Evolutionary conservation across 2,888 invertebrate species (phyloP).

Genomic region (Serripes groenlandicus): DNA sequence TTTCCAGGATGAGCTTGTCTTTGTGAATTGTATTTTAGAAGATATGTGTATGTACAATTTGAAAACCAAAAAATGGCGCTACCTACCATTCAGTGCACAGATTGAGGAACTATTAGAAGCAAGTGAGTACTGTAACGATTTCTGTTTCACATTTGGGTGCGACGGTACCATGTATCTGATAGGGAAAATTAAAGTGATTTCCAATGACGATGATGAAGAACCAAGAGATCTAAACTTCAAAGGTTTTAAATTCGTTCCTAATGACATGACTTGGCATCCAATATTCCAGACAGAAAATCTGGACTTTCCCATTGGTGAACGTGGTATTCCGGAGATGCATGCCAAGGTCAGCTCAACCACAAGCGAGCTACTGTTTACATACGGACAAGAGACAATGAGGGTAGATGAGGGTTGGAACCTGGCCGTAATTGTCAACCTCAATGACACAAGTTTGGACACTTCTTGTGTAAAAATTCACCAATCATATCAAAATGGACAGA

Average conservation of each 20-base stretch:
- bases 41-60: slow-evolving; percentile 47
- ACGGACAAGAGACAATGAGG: background rate
- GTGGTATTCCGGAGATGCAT: slow-evolving; percentile 44
- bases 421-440: slow-evolving; percentile 32
- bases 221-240: slow-evolving; percentile 47
- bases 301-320: slow-evolving; percentile 25
- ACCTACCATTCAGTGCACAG: slow-evolving; percentile 10
- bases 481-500: background rate
- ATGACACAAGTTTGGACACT: background rate
- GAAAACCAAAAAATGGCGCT: slow-evolving; percentile 35
- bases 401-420: background rate
- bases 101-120: slow-evolving; percentile 3
- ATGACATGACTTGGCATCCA: slow-evolving; percentile 34
- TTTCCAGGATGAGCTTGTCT: slow-evolving; percentile 38
- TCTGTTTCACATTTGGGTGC: slow-evolving; percentile 37
- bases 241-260: slow-evolving; percentile 35
- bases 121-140: slow-evolving; percentile 33
- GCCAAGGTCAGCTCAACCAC: slow-evolving; percentile 47
- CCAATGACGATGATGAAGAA: slow-evolving; percentile 39
- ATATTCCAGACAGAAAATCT: slow-evolving; percentile 41
- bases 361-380: slow-evolving; percentile 56
- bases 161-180: slow-evolving; percentile 43
- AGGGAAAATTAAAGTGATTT: slow-evolving; percentile 36
- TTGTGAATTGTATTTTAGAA: slow-evolving; percentile 41
- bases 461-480: background rate